Evolutionary conservation across 2,888 invertebrate species (phyloP).

Genomic region (Hemithea aestivaria): DNA sequence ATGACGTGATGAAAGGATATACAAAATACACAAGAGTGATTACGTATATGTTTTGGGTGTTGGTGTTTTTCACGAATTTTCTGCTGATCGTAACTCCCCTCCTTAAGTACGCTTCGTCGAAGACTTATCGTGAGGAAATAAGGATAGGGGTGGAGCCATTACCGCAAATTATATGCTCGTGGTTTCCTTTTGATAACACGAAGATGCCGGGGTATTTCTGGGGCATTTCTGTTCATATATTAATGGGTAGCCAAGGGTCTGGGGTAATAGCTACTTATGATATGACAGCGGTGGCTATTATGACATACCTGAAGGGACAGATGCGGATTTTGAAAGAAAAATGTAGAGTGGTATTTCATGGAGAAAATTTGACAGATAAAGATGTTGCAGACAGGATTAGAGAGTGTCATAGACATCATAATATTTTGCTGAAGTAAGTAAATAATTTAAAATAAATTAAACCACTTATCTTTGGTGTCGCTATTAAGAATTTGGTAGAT

Average conservation of each 20-base stretch:
- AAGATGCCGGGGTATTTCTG: no score
- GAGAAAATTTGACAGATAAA: constrained; percentile 28
- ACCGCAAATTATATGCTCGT: constrained; percentile 66
- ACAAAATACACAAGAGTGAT: constrained; percentile 45
- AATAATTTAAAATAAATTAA: no score
- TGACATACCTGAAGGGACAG: constrained; percentile 65
- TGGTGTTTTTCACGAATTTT: constrained; percentile 40
- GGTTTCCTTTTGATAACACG: constrained; percentile 54
- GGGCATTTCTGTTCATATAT: no score
- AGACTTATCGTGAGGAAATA: constrained; percentile 39
- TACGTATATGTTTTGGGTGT: constrained; percentile 46
- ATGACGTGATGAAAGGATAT: constrained; percentile 36
- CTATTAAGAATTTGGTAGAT: no score
- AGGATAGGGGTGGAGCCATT: constrained; percentile 44
- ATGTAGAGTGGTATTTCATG: constrained; percentile 49
- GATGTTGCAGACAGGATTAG: constrained; percentile 43
- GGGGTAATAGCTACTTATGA: constrained; percentile 63
- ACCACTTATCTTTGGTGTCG: no score
- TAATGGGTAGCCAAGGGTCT: no score
- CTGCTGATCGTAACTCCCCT: constrained; percentile 41
- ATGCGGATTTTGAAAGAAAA: constrained; percentile 49
- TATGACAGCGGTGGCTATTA: constrained; percentile 57
- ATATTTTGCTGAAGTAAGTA: constrained; percentile 50
- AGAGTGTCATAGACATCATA: constrained; percentile 53
- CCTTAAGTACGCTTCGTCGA: constrained; percentile 34